phyloP scores from a whole-genome alignment of 2,797 vertebrate species.

The Cygnus olor region DNA sequence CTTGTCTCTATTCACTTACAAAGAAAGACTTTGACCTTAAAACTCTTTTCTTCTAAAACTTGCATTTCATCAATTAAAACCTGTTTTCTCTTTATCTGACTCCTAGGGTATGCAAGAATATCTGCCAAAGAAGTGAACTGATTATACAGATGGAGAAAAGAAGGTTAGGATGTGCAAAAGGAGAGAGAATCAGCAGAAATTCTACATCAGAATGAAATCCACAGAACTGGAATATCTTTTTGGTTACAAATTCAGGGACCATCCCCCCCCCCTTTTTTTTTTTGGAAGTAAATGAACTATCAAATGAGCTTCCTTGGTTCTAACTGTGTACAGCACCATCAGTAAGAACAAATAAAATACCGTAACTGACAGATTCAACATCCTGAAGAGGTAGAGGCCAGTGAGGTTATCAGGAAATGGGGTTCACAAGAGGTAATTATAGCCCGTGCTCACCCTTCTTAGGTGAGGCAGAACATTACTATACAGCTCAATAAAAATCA shows the following conservation, averaged over 20 bases:
- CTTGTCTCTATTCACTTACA: not conserved
- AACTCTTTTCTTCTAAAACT: conserved; percentile 2
- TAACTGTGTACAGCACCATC: not conserved
- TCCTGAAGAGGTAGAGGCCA: conserved; percentile 42
- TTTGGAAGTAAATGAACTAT: conserved; percentile 19
- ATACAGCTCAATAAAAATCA: conserved; percentile 65
- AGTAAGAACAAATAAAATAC: conserved; percentile 42
- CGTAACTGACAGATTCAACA: conserved; percentile 34
- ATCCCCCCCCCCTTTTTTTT: not conserved
- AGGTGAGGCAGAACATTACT: conserved; percentile 49
- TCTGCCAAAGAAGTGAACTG: not conserved
- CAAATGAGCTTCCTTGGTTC: conserved; percentile 36
- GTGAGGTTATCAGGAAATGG: conserved; percentile 46
- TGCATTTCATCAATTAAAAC: conserved; percentile 43
- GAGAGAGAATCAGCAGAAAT: not conserved
- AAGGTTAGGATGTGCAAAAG: not conserved
- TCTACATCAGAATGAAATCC: not conserved
- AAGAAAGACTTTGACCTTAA: conserved; percentile 47
- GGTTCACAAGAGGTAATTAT: conserved; percentile 60
- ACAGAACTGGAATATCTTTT: not conserved
- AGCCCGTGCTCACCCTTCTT: conserved; percentile 28
- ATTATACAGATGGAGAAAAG: not conserved
- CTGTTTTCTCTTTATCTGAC: conserved; percentile 33
- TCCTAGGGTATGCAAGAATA: not conserved
- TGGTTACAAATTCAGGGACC: not conserved